These are phyloP conservation scores for Lithobates sylvaticus DNA, from an alignment of 2,797 vertebrate species.

Conservation along the genomic window DNA sequence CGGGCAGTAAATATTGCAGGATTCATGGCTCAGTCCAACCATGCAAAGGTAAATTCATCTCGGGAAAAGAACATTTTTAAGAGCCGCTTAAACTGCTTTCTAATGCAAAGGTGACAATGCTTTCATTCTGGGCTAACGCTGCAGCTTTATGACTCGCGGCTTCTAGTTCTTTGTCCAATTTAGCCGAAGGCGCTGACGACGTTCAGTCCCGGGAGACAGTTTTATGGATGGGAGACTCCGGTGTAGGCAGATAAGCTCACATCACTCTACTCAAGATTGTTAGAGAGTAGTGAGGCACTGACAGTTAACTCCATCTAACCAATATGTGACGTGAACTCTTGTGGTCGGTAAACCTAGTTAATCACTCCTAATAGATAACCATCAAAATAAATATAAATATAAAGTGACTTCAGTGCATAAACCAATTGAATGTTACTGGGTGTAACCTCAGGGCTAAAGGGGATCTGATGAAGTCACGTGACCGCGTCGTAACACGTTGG, in stretches of 20 bases:
- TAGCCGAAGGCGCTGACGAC: conserved; percentile 68
- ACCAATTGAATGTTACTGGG: too few relatives aligned
- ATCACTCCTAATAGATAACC: too few relatives aligned
- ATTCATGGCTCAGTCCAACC: conserved; percentile 59
- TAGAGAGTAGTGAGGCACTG: too few relatives aligned
- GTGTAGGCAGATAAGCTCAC: conserved; percentile 40
- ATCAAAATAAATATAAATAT: too few relatives aligned
- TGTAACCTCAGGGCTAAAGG: too few relatives aligned
- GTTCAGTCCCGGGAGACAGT: conserved; percentile 67
- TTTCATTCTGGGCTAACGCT: conserved; percentile 76
- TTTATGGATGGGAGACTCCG: conserved; percentile 63
- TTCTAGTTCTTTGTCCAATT: conserved; percentile 77
- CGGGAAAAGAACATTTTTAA: conserved; percentile 68
- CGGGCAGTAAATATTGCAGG: conserved; percentile 34
- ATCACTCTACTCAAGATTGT: not conserved
- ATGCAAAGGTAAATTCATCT: conserved; percentile 67
- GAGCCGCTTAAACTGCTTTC: conserved; percentile 70
- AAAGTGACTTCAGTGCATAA: too few relatives aligned
- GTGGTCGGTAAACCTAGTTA: too few relatives aligned
- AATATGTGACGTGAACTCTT: too few relatives aligned
- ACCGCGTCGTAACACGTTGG: too few relatives aligned
- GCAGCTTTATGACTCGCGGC: conserved; percentile 72
- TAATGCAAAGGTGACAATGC: conserved; percentile 75
- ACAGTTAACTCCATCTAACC: too few relatives aligned
- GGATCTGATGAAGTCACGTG: too few relatives aligned